A percentile compares a stretch with the other conserved stretches of the same genome.
phyloP scores from a whole-genome alignment of 2,888 invertebrate species.

The Sepiola atlantica region DNA sequence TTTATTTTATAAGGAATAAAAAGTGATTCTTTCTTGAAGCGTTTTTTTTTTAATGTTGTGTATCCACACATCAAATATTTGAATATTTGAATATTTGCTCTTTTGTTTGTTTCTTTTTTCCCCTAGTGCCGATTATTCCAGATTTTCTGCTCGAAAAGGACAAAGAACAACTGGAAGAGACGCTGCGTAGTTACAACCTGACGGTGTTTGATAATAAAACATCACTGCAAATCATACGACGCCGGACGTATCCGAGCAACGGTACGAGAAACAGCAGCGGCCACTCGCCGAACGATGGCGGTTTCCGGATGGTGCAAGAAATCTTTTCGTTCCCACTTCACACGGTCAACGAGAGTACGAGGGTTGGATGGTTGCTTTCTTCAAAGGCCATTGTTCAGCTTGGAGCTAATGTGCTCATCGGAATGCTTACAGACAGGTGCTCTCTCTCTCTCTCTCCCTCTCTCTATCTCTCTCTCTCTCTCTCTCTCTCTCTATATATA shows the following conservation, averaged over 20 bases:
- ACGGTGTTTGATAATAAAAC: slow-evolving; percentile 38
- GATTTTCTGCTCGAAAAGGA: slow-evolving; percentile 81
- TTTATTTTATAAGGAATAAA: no score
- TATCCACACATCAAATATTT: no score
- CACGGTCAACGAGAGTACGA: slow-evolving; percentile 68
- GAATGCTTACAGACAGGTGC: slow-evolving; percentile 79
- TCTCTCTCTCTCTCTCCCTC: neutral
- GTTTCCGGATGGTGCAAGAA: neutral
- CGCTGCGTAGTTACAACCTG: slow-evolving; percentile 41
- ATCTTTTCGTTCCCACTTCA: slow-evolving; percentile 55
- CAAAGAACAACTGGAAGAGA: slow-evolving; percentile 54
- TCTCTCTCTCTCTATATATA: neutral
- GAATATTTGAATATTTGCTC: no score
- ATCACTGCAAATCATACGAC: neutral
- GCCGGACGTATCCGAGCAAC: neutral
- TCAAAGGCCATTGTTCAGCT: slow-evolving; percentile 88
- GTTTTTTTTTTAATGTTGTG: no score
- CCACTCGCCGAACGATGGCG: neutral
- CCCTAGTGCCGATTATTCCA: slow-evolving; percentile 85
- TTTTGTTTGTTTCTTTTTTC: slow-evolving; percentile 45
- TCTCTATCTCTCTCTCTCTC: neutral
- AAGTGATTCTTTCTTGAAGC: no score
- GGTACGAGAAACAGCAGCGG: slow-evolving; percentile 38
- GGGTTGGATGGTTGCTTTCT: slow-evolving; percentile 77
- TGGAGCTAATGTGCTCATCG: slow-evolving; percentile 84